These are phyloP conservation scores for Ariolimax columbianus DNA, from an alignment of 2,888 invertebrate genomes.

Conservation along the genomic window DNA sequence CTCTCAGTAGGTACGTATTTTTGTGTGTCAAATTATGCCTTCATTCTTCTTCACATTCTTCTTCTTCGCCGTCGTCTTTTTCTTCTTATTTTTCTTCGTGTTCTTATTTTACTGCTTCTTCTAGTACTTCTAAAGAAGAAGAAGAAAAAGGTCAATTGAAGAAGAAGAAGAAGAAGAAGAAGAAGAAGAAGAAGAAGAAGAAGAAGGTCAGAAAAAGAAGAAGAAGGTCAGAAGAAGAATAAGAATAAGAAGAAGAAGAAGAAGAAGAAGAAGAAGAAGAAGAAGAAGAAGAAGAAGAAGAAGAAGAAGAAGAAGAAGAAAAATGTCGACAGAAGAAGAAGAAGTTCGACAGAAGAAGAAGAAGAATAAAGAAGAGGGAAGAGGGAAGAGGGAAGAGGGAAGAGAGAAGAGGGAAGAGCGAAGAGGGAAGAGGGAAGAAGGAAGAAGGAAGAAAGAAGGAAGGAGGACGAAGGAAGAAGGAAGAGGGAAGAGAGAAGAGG, in stretches of 20 bases:
- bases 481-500: no score
- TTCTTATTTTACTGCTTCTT: no score
- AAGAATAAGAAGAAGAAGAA: not conserved
- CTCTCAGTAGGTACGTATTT: no score
- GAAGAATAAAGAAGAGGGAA: not conserved
- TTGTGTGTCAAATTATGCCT: no score
- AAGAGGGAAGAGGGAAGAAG: not conserved
- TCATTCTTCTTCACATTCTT: no score
- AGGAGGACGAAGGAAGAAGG: not conserved
- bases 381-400: not conserved
- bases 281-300: not conserved
- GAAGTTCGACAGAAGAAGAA: not conserved
- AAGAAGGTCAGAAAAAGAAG: not conserved
- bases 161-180: slow-evolving; percentile 1
- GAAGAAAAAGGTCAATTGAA: slow-evolving; percentile 21
- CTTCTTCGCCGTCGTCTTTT: no score
- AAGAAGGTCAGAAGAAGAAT: not conserved
- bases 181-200: not conserved
- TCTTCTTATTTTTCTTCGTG: no score
- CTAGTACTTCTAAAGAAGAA: no score
- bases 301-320: not conserved
- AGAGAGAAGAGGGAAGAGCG: no score
- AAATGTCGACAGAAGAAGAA: not conserved
- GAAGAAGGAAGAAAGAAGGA: slow-evolving; percentile 6
- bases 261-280: not conserved